These are phyloP conservation scores for Mimas tiliae DNA, from an alignment of 2,888 invertebrate genomes.

Conservation along the genomic window DNA sequence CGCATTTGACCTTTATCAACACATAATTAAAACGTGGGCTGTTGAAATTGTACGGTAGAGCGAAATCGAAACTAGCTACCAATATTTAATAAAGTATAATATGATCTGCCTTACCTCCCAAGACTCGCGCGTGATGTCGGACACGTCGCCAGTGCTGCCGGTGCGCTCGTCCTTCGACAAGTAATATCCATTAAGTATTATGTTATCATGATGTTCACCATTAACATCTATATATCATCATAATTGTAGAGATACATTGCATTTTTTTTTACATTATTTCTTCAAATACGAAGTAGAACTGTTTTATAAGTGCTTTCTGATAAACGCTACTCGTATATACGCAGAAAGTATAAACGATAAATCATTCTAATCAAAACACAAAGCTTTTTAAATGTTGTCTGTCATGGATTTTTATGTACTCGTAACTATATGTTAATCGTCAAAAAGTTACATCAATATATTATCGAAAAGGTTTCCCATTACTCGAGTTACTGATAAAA, in stretches of 20 bases:
- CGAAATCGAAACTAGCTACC: too few species aligned
- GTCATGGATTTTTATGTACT: too few species aligned
- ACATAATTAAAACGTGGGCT: not conserved
- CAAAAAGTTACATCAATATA: not conserved
- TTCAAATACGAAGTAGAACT: too few species aligned
- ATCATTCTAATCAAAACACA: too few species aligned
- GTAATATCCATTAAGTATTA: slow-evolving; percentile 36
- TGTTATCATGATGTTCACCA: not conserved
- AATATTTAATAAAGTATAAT: slow-evolving; percentile 22
- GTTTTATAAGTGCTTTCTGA: too few species aligned
- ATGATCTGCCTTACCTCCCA: slow-evolving; percentile 92
- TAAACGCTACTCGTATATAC: too few species aligned
- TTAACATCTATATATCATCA: not conserved
- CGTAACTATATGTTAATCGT: too few species aligned
- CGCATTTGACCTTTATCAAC: not conserved
- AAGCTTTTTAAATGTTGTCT: too few species aligned
- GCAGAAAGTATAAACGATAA: too few species aligned
- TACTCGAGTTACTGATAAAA: not conserved
- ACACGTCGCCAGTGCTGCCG: slow-evolving; percentile 89
- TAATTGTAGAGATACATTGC: not conserved
- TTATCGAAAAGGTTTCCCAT: not conserved
- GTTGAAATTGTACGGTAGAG: not conserved
- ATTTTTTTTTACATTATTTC: too few species aligned
- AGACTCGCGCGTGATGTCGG: slow-evolving; percentile 93
- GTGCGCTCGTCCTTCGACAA: slow-evolving; percentile 80